phyloP scores from a whole-genome alignment of 1,140 invertebrate genomes.

The Drusus annulatus region DNA sequence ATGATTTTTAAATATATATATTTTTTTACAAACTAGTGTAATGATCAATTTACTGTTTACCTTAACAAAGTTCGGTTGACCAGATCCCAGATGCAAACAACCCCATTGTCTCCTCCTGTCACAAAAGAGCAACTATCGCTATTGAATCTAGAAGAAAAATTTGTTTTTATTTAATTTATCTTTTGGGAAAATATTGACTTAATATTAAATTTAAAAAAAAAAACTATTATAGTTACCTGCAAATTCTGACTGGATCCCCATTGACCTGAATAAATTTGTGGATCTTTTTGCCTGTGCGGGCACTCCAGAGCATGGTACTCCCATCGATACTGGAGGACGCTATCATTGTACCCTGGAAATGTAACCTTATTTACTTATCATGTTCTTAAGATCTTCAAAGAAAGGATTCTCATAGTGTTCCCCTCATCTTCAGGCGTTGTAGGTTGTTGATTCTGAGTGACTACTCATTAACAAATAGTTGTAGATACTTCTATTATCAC shows the following conservation, averaged over 20 bases:
- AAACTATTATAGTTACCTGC: constrained; percentile 64
- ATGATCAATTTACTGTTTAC: constrained; percentile 63
- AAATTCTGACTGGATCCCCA: constrained; percentile 76
- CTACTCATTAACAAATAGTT: too few species aligned
- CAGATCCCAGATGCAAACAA: constrained; percentile 82
- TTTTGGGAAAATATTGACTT: too few species aligned
- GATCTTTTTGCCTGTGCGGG: constrained; percentile 75
- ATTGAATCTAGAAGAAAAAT: constrained; percentile 72
- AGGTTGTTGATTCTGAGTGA: not conserved
- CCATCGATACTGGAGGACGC: constrained; percentile 83
- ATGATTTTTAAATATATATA: too few species aligned
- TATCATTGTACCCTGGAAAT: constrained; percentile 74
- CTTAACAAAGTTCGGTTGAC: constrained; percentile 75
- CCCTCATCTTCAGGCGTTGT: not conserved
- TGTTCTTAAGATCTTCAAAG: not conserved
- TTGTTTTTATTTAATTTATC: too few species aligned
- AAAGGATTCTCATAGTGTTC: not conserved
- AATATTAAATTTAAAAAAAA: too few species aligned
- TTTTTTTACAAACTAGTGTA: too few species aligned
- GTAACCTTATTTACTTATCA: not conserved
- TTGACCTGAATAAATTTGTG: constrained; percentile 78
- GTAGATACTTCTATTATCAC: too few species aligned
- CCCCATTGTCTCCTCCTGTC: constrained; percentile 83
- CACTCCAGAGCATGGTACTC: constrained; percentile 80
- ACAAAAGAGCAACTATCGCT: constrained; percentile 77